phyloP scores from a whole-genome alignment of 1,140 invertebrate genomes.

The Drosophila pseudoobscura region DNA sequence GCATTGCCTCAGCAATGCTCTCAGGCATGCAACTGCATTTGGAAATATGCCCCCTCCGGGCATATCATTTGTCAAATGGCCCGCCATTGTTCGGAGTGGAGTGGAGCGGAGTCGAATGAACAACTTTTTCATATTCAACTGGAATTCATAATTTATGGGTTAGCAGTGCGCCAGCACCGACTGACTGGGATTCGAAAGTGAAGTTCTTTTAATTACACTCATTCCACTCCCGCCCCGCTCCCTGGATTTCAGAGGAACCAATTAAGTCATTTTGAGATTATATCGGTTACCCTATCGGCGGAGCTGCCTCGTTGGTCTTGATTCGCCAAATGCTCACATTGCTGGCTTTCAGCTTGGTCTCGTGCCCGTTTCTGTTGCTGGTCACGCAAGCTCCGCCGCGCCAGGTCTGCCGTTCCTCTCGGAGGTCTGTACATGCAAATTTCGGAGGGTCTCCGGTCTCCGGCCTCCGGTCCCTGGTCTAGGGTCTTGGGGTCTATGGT shows the following conservation, averaged over 20 bases:
- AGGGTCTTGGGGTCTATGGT: slow-evolving; percentile 11
- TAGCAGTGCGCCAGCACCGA: slow-evolving; percentile 52
- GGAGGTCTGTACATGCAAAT: slow-evolving; percentile 58
- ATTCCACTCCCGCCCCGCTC: background rate
- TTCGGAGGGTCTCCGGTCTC: slow-evolving; percentile 44
- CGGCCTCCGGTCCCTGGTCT: slow-evolving; percentile 7
- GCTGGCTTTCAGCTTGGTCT: slow-evolving; percentile 30
- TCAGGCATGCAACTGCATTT: slow-evolving; percentile 63
- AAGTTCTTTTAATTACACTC: slow-evolving; percentile 62
- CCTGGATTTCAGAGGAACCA: slow-evolving; percentile 25
- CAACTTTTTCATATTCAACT: slow-evolving; percentile 45
- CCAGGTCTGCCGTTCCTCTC: slow-evolving; percentile 48
- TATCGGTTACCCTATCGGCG: slow-evolving; percentile 29
- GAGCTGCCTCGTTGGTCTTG: slow-evolving; percentile 21
- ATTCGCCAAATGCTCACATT: slow-evolving; percentile 42
- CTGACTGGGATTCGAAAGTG: slow-evolving; percentile 45
- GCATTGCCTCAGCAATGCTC: slow-evolving; percentile 48
- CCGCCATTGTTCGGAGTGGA: slow-evolving; percentile 61
- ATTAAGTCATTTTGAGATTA: slow-evolving; percentile 55
- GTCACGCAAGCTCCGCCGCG: slow-evolving; percentile 63
- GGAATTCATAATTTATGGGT: slow-evolving; percentile 77
- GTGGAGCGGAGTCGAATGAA: slow-evolving; percentile 41
- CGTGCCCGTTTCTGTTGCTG: slow-evolving; percentile 44
- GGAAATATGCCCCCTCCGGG: slow-evolving; percentile 4
- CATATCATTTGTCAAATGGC: slow-evolving; percentile 63